Base-by-base conservation (phyloP, 2,888 invertebrate species). In the Conus canariensis region DNA sequence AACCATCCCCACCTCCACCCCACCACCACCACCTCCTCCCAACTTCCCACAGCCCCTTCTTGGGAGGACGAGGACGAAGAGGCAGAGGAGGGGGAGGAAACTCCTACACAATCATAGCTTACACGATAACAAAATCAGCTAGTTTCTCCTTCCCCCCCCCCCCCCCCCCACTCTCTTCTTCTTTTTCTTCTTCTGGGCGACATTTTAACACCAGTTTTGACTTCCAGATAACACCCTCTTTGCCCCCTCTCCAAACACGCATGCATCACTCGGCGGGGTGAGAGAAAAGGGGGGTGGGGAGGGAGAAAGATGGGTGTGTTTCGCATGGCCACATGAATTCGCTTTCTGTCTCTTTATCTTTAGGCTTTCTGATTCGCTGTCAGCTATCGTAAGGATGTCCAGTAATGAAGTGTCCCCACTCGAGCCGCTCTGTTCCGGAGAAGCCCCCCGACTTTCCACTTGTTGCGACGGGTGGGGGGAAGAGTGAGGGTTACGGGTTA, bases 341-440 rank as follows among this genome's bases (percentile, higher is more conserved):
- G 22, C 22, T 83, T 83, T 82, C 22, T 83, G 82, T 83, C 9
- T 56, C 6, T 83, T 82, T 64, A 64, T 64, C 25, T 14, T 64
- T 25, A 5, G 25, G 10, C 7, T 10, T 60, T 85, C 14, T 60
- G n/a, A 60, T 25, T 85, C 85, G 8, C 60, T 22, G 16, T 85
- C 60, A 25, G n/a, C 56, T 85, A 85, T 85, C 85, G 85, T 10
- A 25, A 16, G 86, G 30, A 45, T 67, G 86, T 64, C 59, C 86
- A 67, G 60, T 86, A 86, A 86, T 86, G 86, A 67, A 86, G 86
- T 60, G 86, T 64, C 67, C 60, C 86, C 86, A 64, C 86, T 86
- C 59, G 30, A 58, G 10, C 19, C 56, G 56, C 56, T 83, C 25
- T 83, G 82, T 83, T 8, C 14, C 30, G 30, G 12, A 6, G 70